Conservation (phyloP, 2,888 invertebrate genomes). For the Drosophila incognita region DNA sequence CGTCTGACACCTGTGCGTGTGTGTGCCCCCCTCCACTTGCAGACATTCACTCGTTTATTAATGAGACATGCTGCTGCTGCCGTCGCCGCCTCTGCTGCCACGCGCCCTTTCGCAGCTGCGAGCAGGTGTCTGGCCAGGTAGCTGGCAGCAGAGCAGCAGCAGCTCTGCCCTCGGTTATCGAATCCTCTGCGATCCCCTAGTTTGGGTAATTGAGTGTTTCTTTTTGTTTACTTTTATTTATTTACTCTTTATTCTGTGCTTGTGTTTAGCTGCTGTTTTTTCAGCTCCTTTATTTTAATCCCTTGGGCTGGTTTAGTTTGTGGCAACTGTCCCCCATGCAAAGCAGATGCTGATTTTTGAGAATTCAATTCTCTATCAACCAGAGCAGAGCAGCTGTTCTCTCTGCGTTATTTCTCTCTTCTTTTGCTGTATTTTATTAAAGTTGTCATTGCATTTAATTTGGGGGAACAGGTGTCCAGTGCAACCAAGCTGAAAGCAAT, state of each 20-base stretch:
- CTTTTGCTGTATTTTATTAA: not conserved
- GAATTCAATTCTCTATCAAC: slow-evolving; percentile 26
- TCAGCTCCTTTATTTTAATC: slow-evolving; percentile 15
- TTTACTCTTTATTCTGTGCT: slow-evolving; percentile 17
- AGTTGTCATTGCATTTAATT: not conserved
- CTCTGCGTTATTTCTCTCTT: not conserved
- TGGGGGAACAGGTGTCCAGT: not conserved
- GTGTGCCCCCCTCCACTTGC: slow-evolving; percentile 4
- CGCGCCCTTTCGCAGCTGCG: slow-evolving; percentile 43
- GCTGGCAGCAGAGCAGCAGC: slow-evolving; percentile 7
- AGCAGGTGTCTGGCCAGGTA: slow-evolving; percentile 56
- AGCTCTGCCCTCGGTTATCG: slow-evolving; percentile 29
- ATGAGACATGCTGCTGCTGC: slow-evolving; percentile 52
- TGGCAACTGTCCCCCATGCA: slow-evolving; percentile 50
- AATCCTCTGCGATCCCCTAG: slow-evolving; percentile 34
- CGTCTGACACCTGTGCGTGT: slow-evolving; percentile 65
- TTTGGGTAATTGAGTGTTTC: slow-evolving; percentile 55
- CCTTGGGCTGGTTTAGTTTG: slow-evolving; percentile 2
- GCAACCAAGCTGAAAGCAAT: not conserved
- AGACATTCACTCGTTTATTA: slow-evolving; percentile 53
- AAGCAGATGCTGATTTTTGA: slow-evolving; percentile 45
- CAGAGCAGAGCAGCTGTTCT: slow-evolving; percentile 39
- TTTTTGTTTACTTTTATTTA: slow-evolving; percentile 57
- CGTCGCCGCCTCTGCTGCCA: slow-evolving; percentile 38
- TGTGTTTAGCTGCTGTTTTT: slow-evolving; percentile 8